Conservation (phyloP, 2,797 vertebrate species). For the Bufotes viridis region DNA sequence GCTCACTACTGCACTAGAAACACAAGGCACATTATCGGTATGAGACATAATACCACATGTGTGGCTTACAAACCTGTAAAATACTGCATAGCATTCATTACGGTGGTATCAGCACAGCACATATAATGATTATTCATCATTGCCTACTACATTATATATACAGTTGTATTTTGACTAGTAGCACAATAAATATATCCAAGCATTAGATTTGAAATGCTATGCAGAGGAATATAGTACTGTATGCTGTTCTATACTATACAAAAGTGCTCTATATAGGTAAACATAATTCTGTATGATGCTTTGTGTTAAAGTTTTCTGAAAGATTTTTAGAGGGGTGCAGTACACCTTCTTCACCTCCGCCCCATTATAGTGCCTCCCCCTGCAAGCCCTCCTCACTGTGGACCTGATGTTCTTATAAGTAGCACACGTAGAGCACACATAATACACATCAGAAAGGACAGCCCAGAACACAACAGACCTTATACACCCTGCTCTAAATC, state of each 20-base stretch:
- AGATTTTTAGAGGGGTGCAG: slow-evolving; percentile 20
- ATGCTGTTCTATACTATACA: not conserved
- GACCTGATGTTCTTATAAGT: slow-evolving; percentile 54
- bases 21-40: no score
- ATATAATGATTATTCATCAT: no score
- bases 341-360: slow-evolving; percentile 39
- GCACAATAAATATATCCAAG: not conserved
- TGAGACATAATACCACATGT: no score
- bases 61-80: no score
- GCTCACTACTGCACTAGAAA: no score
- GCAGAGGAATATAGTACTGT: not conserved
- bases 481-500: not conserved
- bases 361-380: slow-evolving; percentile 33
- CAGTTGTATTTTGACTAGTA: no score
- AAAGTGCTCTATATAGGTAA: not conserved
- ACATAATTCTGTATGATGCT: not conserved
- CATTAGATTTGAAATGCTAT: not conserved
- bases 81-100: no score
- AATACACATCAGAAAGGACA: slow-evolving; percentile 26
- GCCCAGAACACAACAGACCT: slow-evolving; percentile 29
- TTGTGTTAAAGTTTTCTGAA: slow-evolving; percentile 33
- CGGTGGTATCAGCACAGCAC: no score
- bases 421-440: slow-evolving; percentile 28
- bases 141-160: no score
- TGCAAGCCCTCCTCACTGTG: slow-evolving; percentile 41